Evolutionary conservation across 2,888 invertebrate genomes (phyloP).

Genomic region (Orchesellides sinensis): DNA sequence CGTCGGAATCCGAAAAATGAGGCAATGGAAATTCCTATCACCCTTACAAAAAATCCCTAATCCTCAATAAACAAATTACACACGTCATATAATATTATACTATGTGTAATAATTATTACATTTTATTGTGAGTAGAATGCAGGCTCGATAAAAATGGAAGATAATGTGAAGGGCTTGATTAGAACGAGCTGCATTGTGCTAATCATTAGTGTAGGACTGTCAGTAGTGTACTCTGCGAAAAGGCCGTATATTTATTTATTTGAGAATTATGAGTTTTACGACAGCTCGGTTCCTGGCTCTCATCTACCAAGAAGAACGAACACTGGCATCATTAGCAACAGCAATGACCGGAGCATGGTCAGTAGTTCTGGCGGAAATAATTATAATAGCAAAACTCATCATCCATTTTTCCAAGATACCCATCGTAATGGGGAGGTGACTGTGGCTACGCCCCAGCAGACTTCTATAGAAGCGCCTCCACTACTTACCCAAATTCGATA

Average conservation of each 20-base stretch:
- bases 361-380: constrained; percentile 56
- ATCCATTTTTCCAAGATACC: constrained; percentile 55
- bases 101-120: background rate
- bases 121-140: constrained; percentile 20
- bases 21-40: constrained; percentile 52
- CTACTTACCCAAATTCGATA: background rate
- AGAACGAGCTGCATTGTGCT: constrained; percentile 65
- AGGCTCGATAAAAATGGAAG: constrained; percentile 61
- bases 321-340: background rate
- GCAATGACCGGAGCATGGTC: constrained; percentile 20
- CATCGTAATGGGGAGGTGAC: constrained; percentile 55
- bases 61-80: constrained; percentile 1
- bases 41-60: background rate
- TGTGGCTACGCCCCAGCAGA: background rate
- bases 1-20: constrained; percentile 57
- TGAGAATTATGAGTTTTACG: constrained; percentile 44
- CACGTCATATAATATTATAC: background rate
- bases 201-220: constrained; percentile 59
- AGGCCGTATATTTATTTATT: constrained; percentile 61
- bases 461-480: constrained; percentile 8
- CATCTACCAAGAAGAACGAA: constrained; percentile 7
- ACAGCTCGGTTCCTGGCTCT: no score
- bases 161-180: constrained; percentile 65
- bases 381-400: constrained; percentile 49
- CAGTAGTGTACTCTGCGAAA: constrained; percentile 61